Base-by-base conservation (phyloP, 2,888 invertebrate species). In the Diaphora mendica region DNA sequence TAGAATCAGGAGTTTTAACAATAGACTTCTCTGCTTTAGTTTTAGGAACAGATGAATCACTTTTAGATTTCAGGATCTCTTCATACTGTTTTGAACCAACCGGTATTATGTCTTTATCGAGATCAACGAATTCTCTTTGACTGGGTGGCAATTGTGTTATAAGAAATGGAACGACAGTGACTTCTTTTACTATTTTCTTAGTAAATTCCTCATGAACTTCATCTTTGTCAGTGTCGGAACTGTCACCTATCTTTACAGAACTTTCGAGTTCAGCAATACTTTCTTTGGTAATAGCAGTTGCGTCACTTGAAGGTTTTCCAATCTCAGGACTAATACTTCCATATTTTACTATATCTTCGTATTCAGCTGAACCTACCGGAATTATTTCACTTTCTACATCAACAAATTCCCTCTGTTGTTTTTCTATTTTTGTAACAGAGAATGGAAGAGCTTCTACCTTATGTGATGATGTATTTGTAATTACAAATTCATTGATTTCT, bases 331-430 rank as follows among this genome's bases (percentile, higher is more conserved):
- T 96, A 33, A 91, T 83, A 78, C 87, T 86, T 59, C 92, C 93
- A 84, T 85, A 81, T 83, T 87, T 90, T 80, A 92, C 79, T 66
- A 96, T 96, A 84, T 95, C 91, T 81, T 95, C 91, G 76, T 95
- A 96, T 84, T 95, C 94, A 71, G 88, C 84, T 69, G 95, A 93
- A 20, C 95, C 96, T 68, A 93, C 88, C 11, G 95, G 92, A 77
- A 96, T 96, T 39, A 96, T 96, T 85, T 96, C 93, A 83, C 91
- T 93, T 82, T 95, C 94, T 11, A 95, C 84, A 70, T 96, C 96
- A 74, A 96, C 93, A 73, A 95, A 93, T 79, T 93, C 90, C 82
- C 96, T 95, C 79, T 90, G 87, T 11, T 87, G 77, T 83, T 89
- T 93, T 64, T 93, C 92, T 70, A 94, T 79, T 91, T 94, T 94